Evolutionary conservation across 2,113 vertebrate species (phyloP).

Genomic region (Vidua macroura): DNA sequence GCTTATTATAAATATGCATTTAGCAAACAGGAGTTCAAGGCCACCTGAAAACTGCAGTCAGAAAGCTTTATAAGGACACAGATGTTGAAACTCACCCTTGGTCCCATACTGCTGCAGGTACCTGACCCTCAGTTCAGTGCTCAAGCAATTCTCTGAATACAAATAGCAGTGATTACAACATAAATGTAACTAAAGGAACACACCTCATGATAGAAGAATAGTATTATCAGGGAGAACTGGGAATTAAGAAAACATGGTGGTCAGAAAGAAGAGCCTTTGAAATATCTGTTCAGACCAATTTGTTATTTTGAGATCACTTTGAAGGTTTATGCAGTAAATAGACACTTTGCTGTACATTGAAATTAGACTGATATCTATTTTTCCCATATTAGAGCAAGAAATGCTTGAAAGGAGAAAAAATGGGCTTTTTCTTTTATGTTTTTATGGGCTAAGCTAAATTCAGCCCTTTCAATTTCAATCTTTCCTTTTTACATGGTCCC

Average conservation of each 20-base stretch:
- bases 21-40: not conserved
- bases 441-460: not conserved
- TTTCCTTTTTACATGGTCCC: not conserved
- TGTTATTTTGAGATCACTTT: not conserved
- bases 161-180: not conserved
- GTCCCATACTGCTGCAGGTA: not conserved
- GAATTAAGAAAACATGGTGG: not conserved
- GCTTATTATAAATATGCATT: not conserved
- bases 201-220: rapidly evolving
- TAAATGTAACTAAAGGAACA: not conserved
- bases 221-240: not conserved
- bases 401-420: not conserved
- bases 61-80: not conserved
- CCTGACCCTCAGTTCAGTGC: not conserved
- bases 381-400: not conserved
- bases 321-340: not conserved
- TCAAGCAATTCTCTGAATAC: not conserved
- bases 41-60: not conserved
- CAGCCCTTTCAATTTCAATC: not conserved
- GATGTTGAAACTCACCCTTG: not conserved
- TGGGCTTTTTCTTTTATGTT: not conserved
- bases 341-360: not conserved
- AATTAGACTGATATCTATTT: not conserved
- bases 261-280: not conserved
- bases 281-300: not conserved